Conservation (phyloP, 2,113 vertebrate genomes). For the Thalassoma bifasciatum region DNA sequence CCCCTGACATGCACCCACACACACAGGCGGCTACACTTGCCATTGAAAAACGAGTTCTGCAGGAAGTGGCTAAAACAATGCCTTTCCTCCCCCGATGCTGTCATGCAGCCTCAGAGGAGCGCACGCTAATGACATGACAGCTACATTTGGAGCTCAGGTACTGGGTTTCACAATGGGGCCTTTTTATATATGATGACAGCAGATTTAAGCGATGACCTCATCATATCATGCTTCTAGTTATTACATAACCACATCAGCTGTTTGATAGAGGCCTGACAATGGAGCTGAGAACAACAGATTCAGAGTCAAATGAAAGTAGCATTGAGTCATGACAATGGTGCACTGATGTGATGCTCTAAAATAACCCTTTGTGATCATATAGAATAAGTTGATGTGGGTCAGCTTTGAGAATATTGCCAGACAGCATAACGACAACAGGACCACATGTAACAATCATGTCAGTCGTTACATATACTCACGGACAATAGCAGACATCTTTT, state of each 20-base stretch:
- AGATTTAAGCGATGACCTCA: constrained; percentile 1
- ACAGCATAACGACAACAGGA: not conserved
- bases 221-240: not conserved
- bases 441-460: not conserved
- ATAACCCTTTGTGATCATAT: not conserved
- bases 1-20: constrained; percentile 29
- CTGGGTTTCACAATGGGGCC: constrained; percentile 3
- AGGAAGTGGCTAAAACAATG: constrained; percentile 76
- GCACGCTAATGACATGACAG: constrained; percentile 44
- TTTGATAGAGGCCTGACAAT: not conserved
- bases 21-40: constrained; percentile 29
- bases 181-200: not conserved
- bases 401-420: not conserved
- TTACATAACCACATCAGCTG: not conserved
- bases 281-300: not conserved
- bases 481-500: not conserved
- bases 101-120: constrained; percentile 38
- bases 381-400: not conserved
- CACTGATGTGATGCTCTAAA: not conserved
- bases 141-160: constrained; percentile 35
- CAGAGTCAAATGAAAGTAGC: not conserved
- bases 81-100: constrained; percentile 49
- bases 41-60: constrained; percentile 75
- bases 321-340: not conserved
- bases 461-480: not conserved